A percentile compares a stretch with the other conserved stretches of the same genome.
Conservation (phyloP, 30 jellyfish, hydroid and myxozoan species). For the Catostylus mosaicus region DNA sequence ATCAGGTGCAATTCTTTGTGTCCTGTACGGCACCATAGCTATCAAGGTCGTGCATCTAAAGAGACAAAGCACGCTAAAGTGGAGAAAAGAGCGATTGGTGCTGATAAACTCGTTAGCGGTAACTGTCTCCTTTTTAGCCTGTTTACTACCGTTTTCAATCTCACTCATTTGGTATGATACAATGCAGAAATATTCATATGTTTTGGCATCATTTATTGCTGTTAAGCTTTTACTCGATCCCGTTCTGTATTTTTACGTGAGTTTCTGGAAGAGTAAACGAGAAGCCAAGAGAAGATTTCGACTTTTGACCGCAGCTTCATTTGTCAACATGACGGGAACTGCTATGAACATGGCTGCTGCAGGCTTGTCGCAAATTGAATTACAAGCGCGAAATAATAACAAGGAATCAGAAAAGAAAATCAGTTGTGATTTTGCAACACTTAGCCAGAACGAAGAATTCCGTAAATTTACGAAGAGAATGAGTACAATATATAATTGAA, state of each 20-base stretch:
- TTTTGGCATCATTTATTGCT: conserved; percentile 9
- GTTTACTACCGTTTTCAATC: conserved; percentile 45
- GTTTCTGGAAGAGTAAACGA: conserved; percentile 16
- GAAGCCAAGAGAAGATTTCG: conserved; percentile 11
- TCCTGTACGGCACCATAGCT: conserved; percentile 34
- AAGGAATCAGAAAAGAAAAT: not conserved
- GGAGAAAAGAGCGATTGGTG: conserved; percentile 26
- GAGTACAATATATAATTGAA: not conserved
- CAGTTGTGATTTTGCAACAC: not conserved
- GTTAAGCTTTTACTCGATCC: conserved; percentile 40
- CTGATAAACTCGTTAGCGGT: conserved; percentile 48
- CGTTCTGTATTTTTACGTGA: conserved; percentile 14
- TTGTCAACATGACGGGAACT: not conserved
- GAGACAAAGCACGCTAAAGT: not conserved
- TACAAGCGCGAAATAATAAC: not conserved
- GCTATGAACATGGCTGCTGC: not conserved
- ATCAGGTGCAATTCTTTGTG: conserved; percentile 35
- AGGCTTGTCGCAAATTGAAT: not conserved
- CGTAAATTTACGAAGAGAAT: conserved; percentile 11
- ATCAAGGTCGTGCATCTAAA: not conserved
- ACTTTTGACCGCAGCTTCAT: conserved; percentile 8
- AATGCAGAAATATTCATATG: not conserved
- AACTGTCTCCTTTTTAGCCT: conserved; percentile 29
- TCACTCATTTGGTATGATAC: not conserved
- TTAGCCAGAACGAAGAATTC: conserved; percentile 18